Base-by-base conservation (phyloP, 2,888 invertebrate species). In the Amiota mariae region DNA sequence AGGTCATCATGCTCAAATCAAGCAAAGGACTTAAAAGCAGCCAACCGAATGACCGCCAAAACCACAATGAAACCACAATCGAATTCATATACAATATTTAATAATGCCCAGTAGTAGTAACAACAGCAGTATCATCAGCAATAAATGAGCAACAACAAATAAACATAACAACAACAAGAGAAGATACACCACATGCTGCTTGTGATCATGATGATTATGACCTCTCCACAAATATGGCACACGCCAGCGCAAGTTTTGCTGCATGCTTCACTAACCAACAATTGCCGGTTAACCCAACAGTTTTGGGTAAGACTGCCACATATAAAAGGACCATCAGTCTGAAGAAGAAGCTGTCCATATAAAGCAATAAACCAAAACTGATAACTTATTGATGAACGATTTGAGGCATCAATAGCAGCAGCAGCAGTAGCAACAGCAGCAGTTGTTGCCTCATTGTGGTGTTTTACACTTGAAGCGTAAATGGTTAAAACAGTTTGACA, bases 21-120 rank as follows among this genome's bases (percentile, higher is more conserved):
- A n/a, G n/a, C n/a, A n/a, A n/a, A 24, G 24, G 24, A 24, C 24
- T 1, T 24, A 24, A 24, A 12, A 54, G 71, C 36, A 46, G 47
- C 70, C 61, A 75, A 73, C 70, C 72, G 59, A 54, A n/a, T 54
- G 54, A 54, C 54, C 54, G 54, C 6, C 54, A 54, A 15, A 48
- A 18, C 67, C 67, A 13, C 67, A 67, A 67, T 67, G 51, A 47
- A 13, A 51, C 49, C 67, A 13, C 67, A 49, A 18, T 51, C 49
- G 24, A 51, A 51, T 67, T 67, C 67, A 49, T 67, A 67, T 24
- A 66, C 66, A 66, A 66, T n/a, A 67, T 66, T 66, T 66, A 66
- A 66, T 66, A 66, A 66, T 66, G 46, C 46, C 18, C 10, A 2
- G n/a, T 54, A 54, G 12, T 12, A 54, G 24, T 3, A 24, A 24